phyloP scores from a whole-genome alignment of 1,140 invertebrate species.

The Drosophila kepulauana region DNA sequence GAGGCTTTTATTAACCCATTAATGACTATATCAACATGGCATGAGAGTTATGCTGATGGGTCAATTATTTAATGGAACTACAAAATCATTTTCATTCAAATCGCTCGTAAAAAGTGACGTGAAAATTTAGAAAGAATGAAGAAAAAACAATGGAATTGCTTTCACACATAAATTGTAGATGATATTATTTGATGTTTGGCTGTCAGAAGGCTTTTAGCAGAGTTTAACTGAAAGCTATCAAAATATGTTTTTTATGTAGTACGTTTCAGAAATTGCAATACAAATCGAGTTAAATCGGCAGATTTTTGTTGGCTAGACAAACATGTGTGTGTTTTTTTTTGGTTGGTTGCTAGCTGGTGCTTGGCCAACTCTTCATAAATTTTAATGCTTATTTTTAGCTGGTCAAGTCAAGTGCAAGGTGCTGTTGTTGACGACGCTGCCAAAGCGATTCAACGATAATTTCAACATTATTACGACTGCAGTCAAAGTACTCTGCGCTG shows the following conservation, averaged over 20 bases:
- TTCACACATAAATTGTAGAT: conserved; percentile 40
- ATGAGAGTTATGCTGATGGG: conserved; percentile 54
- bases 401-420: conserved; percentile 73
- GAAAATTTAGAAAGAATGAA: background rate
- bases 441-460: conserved; percentile 37
- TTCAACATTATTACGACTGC: conserved; percentile 23
- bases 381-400: conserved; percentile 65
- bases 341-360: conserved; percentile 4
- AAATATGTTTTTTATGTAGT: conserved; percentile 31
- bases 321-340: background rate
- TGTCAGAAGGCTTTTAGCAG: conserved; percentile 77
- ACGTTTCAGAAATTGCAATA: conserved; percentile 7
- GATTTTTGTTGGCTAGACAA: background rate
- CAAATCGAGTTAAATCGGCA: conserved; percentile 11
- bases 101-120: conserved; percentile 53
- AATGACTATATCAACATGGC: conserved; percentile 40
- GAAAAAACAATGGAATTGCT: conserved; percentile 12
- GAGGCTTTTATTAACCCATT: conserved; percentile 67
- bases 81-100: conserved; percentile 34
- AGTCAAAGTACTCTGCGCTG: background rate
- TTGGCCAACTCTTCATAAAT: conserved; percentile 59
- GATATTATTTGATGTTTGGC: conserved; percentile 56
- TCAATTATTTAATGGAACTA: conserved; percentile 51
- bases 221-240: background rate
- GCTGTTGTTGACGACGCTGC: conserved; percentile 58